Conservation (phyloP, 2,888 invertebrate species). For the Hyalella azteca region DNA sequence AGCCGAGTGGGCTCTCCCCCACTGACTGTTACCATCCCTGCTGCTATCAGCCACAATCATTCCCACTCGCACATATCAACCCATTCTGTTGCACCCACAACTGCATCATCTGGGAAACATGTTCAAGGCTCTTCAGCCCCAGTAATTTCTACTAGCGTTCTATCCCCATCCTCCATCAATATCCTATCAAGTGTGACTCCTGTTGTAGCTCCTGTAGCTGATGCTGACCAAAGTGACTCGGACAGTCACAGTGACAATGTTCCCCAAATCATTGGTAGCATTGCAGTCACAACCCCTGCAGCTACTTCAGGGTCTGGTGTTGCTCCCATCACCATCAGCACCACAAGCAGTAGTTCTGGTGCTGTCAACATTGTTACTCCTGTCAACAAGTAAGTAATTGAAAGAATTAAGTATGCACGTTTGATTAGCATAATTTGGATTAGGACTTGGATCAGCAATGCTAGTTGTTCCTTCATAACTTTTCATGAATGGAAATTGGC, state of each 20-base stretch:
- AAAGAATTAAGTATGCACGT: too few relatives aligned
- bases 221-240: slow-evolving; percentile 14
- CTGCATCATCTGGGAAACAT: slow-evolving; percentile 32
- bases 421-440: too few relatives aligned
- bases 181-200: background rate
- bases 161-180: slow-evolving; percentile 27
- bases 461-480: too few relatives aligned
- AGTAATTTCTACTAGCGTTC: background rate
- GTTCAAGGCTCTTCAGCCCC: slow-evolving; percentile 28
- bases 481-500: too few relatives aligned
- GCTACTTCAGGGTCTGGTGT: background rate
- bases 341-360: slow-evolving; percentile 26
- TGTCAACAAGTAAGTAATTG: too few relatives aligned
- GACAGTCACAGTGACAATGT: slow-evolving; percentile 29
- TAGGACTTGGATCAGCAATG: too few relatives aligned
- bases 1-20: slow-evolving; percentile 51
- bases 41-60: background rate
- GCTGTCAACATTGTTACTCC: background rate
- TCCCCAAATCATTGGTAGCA: background rate
- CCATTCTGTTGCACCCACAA: slow-evolving; percentile 26
- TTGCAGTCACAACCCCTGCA: background rate
- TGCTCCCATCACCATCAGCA: slow-evolving; percentile 27
- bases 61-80: slow-evolving; percentile 26
- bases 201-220: background rate
- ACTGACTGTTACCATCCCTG: slow-evolving; percentile 48